These are phyloP conservation scores for Cataglyphis hispanica DNA, from an alignment of 1,140 invertebrate genomes.

Conservation along the genomic window DNA sequence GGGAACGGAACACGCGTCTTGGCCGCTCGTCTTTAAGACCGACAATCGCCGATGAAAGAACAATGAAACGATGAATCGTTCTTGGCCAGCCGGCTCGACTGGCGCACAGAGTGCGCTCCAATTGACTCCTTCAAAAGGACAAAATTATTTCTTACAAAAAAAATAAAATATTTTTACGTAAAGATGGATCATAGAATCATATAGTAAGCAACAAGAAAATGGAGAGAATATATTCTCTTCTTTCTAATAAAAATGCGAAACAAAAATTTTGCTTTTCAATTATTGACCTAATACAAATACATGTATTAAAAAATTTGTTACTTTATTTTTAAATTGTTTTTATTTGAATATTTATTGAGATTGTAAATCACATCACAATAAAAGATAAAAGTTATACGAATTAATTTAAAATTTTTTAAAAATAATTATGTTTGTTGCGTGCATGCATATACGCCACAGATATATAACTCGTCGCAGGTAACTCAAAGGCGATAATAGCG, in stretches of 20 bases:
- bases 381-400: not conserved
- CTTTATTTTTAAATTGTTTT: not conserved
- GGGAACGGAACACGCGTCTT: conserved; percentile 59
- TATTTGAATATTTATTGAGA: not conserved
- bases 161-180: not conserved
- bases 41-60: conserved; percentile 59
- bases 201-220: not conserved
- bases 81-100: conserved; percentile 46
- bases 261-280: not conserved
- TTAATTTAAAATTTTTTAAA: not conserved
- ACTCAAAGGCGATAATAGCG: conserved; percentile 29
- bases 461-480: not conserved
- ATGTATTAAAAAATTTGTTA: not conserved
- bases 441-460: not conserved
- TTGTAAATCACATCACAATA: not conserved
- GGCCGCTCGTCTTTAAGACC: conserved; percentile 47
- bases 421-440: not conserved
- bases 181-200: not conserved
- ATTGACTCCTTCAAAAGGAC: not conserved
- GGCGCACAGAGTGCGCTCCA: not conserved
- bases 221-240: not conserved
- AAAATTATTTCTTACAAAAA: conserved; percentile 18
- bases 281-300: not conserved
- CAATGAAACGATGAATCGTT: conserved; percentile 66
- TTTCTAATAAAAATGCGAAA: not conserved